phyloP scores from a whole-genome alignment of 1,140 invertebrate species.

The Cherax destructor region DNA sequence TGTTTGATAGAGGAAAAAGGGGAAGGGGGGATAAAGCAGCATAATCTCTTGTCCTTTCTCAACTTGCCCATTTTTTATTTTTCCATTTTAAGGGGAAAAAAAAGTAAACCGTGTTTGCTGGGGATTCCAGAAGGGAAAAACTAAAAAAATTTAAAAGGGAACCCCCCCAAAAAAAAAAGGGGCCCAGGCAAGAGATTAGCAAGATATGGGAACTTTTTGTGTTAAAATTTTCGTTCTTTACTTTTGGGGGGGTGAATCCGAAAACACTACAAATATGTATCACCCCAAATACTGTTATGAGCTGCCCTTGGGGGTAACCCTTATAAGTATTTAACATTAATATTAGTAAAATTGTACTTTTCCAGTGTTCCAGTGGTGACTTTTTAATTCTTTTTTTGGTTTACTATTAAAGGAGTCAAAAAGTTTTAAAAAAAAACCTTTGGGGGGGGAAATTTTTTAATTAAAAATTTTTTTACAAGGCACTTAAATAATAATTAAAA shows the following conservation, averaged over 20 bases:
- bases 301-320: neutral
- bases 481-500: neutral
- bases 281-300: neutral
- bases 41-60: no score
- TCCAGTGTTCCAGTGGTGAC: neutral
- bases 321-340: neutral
- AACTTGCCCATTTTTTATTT: neutral
- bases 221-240: neutral
- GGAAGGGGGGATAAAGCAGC: no score
- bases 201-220: neutral
- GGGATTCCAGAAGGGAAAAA: conserved; percentile 84
- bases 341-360: neutral
- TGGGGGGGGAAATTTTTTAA: neutral
- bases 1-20: neutral
- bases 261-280: neutral
- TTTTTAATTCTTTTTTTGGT: neutral
- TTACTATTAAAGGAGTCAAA: neutral
- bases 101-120: conserved; percentile 95
- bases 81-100: conserved; percentile 85
- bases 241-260: neutral
- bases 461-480: neutral
- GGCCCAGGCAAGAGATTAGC: conserved; percentile 86
- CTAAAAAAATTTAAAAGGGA: conserved; percentile 72
- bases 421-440: neutral
- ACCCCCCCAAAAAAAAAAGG: conserved; percentile 98